These are phyloP conservation scores for Tangara arthus DNA, from an alignment of 2,797 vertebrate species.

Conservation along the genomic window DNA sequence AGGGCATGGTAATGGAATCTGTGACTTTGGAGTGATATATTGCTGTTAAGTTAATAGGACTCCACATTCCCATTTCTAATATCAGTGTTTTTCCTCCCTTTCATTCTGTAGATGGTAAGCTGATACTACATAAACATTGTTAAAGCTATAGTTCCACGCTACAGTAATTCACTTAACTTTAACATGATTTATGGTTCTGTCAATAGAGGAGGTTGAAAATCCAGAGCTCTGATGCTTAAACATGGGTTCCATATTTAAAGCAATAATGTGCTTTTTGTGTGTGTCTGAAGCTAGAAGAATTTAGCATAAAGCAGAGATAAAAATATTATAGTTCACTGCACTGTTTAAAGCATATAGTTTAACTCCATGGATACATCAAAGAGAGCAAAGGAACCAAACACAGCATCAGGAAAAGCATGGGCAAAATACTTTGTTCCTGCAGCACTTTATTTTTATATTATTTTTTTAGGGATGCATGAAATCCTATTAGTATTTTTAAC, in stretches of 20 bases:
- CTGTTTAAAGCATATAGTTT: conserved; percentile 56
- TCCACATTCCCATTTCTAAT: conserved; percentile 69
- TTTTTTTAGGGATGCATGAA: conserved; percentile 67
- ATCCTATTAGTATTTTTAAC: conserved; percentile 61
- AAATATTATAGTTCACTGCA: conserved; percentile 55
- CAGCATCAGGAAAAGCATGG: neutral
- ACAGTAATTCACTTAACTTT: conserved; percentile 93
- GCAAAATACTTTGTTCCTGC: conserved; percentile 16
- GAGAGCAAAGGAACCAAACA: conserved; percentile 5
- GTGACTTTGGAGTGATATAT: conserved; percentile 72
- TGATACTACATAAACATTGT: conserved; percentile 85
- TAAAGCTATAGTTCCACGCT: conserved; percentile 85
- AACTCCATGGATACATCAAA: conserved; percentile 40
- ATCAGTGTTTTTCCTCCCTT: conserved; percentile 57
- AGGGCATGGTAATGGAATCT: conserved; percentile 47
- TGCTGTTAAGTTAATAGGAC: conserved; percentile 72
- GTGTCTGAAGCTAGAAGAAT: conserved; percentile 47
- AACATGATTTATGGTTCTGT: conserved; percentile 92
- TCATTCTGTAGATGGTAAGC: conserved; percentile 79
- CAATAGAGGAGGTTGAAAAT: conserved; percentile 83
- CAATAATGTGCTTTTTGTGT: conserved; percentile 73
- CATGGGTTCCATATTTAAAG: conserved; percentile 82
- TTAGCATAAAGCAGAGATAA: conserved; percentile 69
- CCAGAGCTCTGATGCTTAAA: conserved; percentile 72
- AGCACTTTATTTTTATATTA: conserved; percentile 47